Conservation (phyloP, 2,888 invertebrate species). For the Ashinkailepas kermadecensis region DNA sequence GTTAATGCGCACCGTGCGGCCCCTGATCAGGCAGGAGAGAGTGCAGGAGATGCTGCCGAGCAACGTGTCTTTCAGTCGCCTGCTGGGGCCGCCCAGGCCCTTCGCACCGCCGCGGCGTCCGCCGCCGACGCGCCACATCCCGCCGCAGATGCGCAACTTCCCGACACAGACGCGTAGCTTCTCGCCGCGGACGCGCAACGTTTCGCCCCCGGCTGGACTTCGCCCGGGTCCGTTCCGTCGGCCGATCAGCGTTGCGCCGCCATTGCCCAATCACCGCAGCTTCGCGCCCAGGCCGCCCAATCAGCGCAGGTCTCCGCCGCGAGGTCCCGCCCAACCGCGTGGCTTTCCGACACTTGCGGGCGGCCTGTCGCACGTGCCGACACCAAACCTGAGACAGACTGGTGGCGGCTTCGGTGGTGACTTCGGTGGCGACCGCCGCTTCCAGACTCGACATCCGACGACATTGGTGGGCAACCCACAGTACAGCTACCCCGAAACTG, state of each 20-base stretch:
- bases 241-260: conserved; percentile 1
- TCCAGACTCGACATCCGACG: not conserved
- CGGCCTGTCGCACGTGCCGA: too few relatives aligned
- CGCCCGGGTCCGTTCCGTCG: not conserved
- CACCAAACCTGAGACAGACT: too few relatives aligned
- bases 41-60: not conserved
- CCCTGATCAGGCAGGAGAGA: not conserved
- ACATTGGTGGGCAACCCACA: not conserved
- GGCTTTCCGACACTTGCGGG: not conserved
- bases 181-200: not conserved
- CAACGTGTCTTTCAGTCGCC: not conserved
- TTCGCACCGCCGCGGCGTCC: not conserved
- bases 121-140: too few relatives aligned
- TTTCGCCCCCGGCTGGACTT: not conserved
- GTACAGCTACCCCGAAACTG: not conserved
- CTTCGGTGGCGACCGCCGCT: not conserved
- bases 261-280: not conserved
- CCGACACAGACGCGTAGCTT: not conserved
- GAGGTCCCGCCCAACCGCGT: not conserved
- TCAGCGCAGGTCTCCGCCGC: not conserved
- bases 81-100: not conserved
- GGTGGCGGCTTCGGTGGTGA: not conserved
- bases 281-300: not conserved
- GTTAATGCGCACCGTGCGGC: not conserved
- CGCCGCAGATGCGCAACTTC: not conserved